Base-by-base conservation (phyloP, 2,113 vertebrate genomes). In the Stercorarius parasiticus region DNA sequence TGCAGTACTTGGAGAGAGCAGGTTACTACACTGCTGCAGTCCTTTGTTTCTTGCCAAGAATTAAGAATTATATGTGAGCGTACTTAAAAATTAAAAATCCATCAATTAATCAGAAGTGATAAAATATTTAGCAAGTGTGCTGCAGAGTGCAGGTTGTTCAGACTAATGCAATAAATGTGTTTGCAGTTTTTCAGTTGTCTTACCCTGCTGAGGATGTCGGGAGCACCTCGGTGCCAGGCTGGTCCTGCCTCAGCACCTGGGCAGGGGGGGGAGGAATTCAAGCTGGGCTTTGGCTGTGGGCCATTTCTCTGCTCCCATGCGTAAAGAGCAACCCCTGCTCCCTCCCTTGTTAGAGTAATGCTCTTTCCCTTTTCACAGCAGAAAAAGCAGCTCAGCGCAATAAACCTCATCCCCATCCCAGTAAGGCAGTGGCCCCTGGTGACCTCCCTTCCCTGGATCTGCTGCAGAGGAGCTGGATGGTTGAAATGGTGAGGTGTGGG, bases 21-120 rank as follows among this genome's bases (percentile, higher is more conserved):
- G 42, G 42, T 58, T 32, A 27, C 64, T 70, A 2, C 47, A 30
- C 56, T 25, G 2, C 45, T 47, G 2, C 61, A 36, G 67, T 16
- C 64, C n/a, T 73, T 95, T 71, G 45, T 71, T 91, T 88, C 69
- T 84, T 55, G 80, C 50, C 55, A 55, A 50, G 76, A 59, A 70
- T 56, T 65, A 56, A 53, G 83, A 81, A 45, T 47, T 58, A 18
- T 12, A 21, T 2, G 4, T 29, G 13, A 53, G 14, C 6, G 0
- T 74, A 43, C 32, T 88, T 91, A 86, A 95, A 90, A 86, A 78
- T 82, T 36, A 32, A 84, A 82, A 92, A 77, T 78, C 66, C 86
- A 66, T 95, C 50, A 88, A 88, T 95, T 96, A 94, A 83, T 95
- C 86, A 97, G 91, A 74, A 84, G 86, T 0, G 20, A 49, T 96